phyloP scores from a whole-genome alignment of 2,888 invertebrate genomes.

The Molorchus minor region DNA sequence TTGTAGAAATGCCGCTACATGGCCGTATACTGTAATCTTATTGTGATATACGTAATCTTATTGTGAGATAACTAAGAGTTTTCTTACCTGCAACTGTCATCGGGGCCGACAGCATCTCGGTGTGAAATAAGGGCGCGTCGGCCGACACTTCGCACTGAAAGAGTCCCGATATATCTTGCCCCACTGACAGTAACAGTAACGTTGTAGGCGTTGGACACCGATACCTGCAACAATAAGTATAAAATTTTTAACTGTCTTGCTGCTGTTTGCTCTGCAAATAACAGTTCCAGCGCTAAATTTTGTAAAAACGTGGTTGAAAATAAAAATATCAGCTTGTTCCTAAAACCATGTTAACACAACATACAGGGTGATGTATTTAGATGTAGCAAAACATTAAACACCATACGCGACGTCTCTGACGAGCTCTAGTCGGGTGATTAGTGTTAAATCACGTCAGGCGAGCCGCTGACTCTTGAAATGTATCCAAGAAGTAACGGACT shows the following conservation, averaged over 20 bases:
- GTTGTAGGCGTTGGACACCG: slow-evolving; percentile 73
- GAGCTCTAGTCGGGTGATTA: no score
- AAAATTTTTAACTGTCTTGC: slow-evolving; percentile 12
- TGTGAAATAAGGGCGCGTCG: slow-evolving; percentile 76
- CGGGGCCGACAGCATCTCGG: slow-evolving; percentile 69
- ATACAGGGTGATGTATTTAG: no score
- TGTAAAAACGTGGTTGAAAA: no score
- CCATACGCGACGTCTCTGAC: no score
- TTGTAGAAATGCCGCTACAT: no score
- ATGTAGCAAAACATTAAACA: background rate
- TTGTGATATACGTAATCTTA: no score
- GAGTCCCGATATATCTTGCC: slow-evolving; percentile 71
- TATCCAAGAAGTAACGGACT: no score
- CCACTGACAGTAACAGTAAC: slow-evolving; percentile 75
- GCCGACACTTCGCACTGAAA: slow-evolving; percentile 81
- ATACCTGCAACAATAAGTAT: slow-evolving; percentile 64
- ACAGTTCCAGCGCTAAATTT: background rate
- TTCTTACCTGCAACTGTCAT: slow-evolving; percentile 75
- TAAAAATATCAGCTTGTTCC: no score
- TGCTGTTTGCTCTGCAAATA: slow-evolving; percentile 10
- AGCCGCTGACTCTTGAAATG: no score
- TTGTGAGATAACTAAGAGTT: background rate
- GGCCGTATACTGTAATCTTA: no score
- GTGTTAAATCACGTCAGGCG: no score
- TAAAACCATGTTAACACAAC: no score